These are phyloP conservation scores for Cataglyphis hispanica DNA, from an alignment of 1,140 invertebrate species.

Conservation along the genomic window DNA sequence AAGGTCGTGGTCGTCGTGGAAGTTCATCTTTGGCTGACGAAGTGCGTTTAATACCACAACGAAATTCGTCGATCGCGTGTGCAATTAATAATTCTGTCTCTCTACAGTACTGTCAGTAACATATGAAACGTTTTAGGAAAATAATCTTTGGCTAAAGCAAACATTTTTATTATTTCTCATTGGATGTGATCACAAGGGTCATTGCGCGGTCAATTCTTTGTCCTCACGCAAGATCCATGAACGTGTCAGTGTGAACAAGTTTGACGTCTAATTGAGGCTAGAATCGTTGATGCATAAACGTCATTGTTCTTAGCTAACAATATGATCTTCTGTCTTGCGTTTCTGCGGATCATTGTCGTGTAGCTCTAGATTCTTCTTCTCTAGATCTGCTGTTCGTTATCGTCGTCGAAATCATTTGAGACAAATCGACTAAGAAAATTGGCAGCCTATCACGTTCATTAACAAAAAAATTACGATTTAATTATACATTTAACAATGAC, in stretches of 20 bases:
- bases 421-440: constrained; percentile 29
- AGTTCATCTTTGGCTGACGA: constrained; percentile 66
- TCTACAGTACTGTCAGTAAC: background rate
- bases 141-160: constrained; percentile 2
- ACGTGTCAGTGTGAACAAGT: constrained; percentile 23
- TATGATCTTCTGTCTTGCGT: constrained; percentile 43
- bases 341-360: constrained; percentile 59
- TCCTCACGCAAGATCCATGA: background rate
- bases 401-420: constrained; percentile 1
- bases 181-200: constrained; percentile 5
- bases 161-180: background rate
- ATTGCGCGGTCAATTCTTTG: background rate
- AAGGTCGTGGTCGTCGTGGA: constrained; percentile 69
- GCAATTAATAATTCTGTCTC: constrained; percentile 18
- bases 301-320: constrained; percentile 63
- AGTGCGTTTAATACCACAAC: constrained; percentile 36
- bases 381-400: constrained; percentile 35
- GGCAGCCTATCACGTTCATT: background rate
- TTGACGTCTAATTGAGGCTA: constrained; percentile 35
- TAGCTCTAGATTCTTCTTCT: constrained; percentile 55
- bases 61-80: constrained; percentile 36
- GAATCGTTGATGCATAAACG: constrained; percentile 32
- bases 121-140: constrained; percentile 11
- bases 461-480: background rate
- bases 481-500: background rate